Evolutionary conservation across 2,888 invertebrate species (phyloP).

Genomic region (Gastracanthus pulcherrimus): DNA sequence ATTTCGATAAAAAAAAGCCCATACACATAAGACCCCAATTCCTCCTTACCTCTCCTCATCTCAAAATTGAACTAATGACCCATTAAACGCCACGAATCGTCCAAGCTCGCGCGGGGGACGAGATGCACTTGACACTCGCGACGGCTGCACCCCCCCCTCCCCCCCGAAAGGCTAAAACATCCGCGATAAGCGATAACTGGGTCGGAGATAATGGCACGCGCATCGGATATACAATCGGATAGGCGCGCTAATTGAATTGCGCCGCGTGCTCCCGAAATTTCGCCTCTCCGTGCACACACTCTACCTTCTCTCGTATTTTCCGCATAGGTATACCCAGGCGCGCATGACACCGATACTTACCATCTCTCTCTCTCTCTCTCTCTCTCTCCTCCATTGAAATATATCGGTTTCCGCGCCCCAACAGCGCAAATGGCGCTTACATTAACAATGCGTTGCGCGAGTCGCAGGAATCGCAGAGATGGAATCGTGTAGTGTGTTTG

Average conservation of each 20-base stretch:
- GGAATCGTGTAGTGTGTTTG: not conserved
- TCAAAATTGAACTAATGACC: not conserved
- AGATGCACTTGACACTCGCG: slow-evolving; percentile 22
- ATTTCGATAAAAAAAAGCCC: no score
- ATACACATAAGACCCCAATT: no score
- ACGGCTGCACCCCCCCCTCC: not conserved
- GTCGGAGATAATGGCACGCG: slow-evolving; percentile 58
- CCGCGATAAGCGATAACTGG: slow-evolving; percentile 59
- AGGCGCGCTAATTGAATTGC: slow-evolving; percentile 58
- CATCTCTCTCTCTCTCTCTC: not conserved
- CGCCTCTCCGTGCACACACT: no score
- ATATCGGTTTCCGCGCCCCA: not conserved
- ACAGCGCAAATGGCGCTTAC: not conserved
- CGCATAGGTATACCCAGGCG: no score
- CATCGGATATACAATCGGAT: slow-evolving; percentile 56
- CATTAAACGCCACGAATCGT: not conserved
- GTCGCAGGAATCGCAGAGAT: no score
- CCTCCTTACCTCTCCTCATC: no score
- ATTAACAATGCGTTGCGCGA: not conserved
- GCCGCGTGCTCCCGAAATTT: slow-evolving; percentile 4
- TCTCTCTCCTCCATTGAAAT: not conserved
- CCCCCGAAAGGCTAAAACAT: slow-evolving; percentile 52
- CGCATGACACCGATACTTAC: not conserved
- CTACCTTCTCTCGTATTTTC: not conserved
- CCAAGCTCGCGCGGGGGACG: not conserved